Evolutionary conservation across 2,797 vertebrate genomes (phyloP).

Genomic region (Botia almorhae): DNA sequence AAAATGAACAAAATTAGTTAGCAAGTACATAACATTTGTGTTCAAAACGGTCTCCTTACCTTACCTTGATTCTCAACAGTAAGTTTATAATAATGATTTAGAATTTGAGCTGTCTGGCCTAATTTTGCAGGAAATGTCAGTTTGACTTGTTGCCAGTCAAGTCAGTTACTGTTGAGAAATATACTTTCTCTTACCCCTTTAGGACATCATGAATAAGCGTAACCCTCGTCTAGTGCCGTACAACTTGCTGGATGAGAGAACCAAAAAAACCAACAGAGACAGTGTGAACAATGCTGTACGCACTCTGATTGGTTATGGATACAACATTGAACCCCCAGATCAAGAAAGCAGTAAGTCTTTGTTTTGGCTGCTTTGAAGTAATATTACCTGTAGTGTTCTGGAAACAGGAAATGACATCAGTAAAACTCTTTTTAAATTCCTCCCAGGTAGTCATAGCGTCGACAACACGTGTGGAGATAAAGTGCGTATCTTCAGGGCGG

Average conservation of each 20-base stretch:
- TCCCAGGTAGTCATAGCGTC: conserved; percentile 74
- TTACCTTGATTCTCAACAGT: too few species aligned
- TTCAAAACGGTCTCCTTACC: too few species aligned
- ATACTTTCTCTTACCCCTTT: not conserved
- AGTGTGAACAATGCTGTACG: conserved; percentile 93
- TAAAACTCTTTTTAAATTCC: not conserved
- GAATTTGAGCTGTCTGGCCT: too few species aligned
- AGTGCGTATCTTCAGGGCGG: conserved; percentile 89
- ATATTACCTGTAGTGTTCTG: not conserved
- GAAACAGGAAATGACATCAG: not conserved
- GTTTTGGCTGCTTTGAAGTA: not conserved
- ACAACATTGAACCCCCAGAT: conserved; percentile 94
- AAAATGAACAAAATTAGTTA: too few species aligned
- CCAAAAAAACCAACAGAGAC: conserved; percentile 93
- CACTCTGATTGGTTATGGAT: conserved; percentile 92
- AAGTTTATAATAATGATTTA: too few species aligned
- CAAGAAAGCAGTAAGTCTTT: conserved; percentile 87
- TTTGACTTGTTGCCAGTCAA: too few species aligned
- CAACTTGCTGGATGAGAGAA: conserved; percentile 89
- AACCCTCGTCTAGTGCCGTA: conserved; percentile 95
- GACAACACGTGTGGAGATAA: conserved; percentile 79
- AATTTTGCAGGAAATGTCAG: too few species aligned
- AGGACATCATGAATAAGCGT: conserved; percentile 91
- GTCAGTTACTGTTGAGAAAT: too few species aligned
- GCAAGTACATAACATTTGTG: too few species aligned